Evolutionary conservation across 2,888 invertebrate genomes (phyloP).

Genomic region (Drosophila cognata): DNA sequence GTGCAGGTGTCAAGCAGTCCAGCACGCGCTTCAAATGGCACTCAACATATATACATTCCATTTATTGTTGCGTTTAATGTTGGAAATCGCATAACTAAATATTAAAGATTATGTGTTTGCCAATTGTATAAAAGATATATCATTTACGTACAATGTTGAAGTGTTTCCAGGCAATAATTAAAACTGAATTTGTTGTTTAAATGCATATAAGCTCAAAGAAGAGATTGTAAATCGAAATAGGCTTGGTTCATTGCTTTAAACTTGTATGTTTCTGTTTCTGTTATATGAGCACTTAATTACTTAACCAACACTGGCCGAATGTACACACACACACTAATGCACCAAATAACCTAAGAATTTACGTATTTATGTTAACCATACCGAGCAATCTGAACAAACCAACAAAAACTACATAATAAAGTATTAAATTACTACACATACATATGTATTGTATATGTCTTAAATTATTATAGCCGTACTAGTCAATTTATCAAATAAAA

Average conservation of each 20-base stretch:
- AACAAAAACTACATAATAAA: conserved; percentile 37
- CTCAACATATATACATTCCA: conserved; percentile 60
- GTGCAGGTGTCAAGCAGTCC: conserved; percentile 24
- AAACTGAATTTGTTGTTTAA: conserved; percentile 26
- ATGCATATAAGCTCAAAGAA: conserved; percentile 16
- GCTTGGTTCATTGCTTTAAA: conserved; percentile 37
- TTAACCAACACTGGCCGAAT: conserved; percentile 50
- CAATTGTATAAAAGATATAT: conserved; percentile 48
- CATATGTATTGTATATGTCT: conserved; percentile 49
- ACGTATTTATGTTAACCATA: conserved; percentile 50
- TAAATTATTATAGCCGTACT: conserved; percentile 66
- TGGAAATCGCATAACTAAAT: conserved; percentile 51
- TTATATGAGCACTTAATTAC: conserved; percentile 31
- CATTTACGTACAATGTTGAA: conserved; percentile 33
- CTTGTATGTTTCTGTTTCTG: conserved; percentile 26
- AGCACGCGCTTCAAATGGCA: conserved; percentile 18
- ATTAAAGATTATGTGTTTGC: conserved; percentile 39
- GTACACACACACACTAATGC: conserved; percentile 56
- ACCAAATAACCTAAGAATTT: conserved; percentile 55
- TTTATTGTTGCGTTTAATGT: conserved; percentile 64
- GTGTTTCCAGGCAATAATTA: conserved; percentile 35
- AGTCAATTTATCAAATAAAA: conserved; percentile 73
- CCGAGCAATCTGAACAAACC: conserved; percentile 56
- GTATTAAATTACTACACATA: conserved; percentile 60
- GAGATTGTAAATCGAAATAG: conserved; percentile 32